These are phyloP conservation scores for Drosophila ambigua DNA, from an alignment of 1,140 invertebrate genomes.

Conservation along the genomic window DNA sequence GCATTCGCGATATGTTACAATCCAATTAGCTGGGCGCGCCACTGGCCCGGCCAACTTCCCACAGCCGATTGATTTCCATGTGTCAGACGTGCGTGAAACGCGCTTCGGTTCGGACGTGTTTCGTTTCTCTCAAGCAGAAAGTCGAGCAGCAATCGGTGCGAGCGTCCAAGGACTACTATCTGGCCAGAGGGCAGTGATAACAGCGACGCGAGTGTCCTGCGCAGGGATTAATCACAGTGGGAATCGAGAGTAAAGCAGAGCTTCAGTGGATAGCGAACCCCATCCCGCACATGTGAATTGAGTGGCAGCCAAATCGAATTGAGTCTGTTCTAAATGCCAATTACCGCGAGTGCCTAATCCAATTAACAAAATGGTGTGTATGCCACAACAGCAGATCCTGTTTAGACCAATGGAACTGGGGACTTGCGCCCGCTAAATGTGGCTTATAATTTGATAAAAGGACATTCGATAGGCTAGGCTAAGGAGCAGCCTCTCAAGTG, in stretches of 20 bases:
- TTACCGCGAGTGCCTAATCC: slow-evolving; percentile 61
- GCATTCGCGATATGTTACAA: slow-evolving; percentile 75
- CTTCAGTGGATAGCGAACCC: slow-evolving; percentile 6
- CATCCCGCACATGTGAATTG: neutral
- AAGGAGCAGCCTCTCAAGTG: slow-evolving; percentile 52
- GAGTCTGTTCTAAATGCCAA: slow-evolving; percentile 65
- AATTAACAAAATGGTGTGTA: slow-evolving; percentile 79
- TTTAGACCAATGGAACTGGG: neutral
- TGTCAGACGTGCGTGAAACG: slow-evolving; percentile 74
- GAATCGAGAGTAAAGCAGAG: neutral
- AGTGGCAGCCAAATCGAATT: slow-evolving; percentile 37
- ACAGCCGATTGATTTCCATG: slow-evolving; percentile 68
- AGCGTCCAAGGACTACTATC: slow-evolving; percentile 8
- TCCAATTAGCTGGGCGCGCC: slow-evolving; percentile 75
- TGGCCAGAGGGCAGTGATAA: slow-evolving; percentile 1
- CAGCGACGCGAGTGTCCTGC: slow-evolving; percentile 33
- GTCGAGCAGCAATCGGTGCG: neutral
- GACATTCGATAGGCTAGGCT: slow-evolving; percentile 41
- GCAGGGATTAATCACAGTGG: slow-evolving; percentile 5
- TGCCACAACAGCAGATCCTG: slow-evolving; percentile 18
- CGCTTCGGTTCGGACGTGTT: slow-evolving; percentile 81
- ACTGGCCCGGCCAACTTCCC: slow-evolving; percentile 33
- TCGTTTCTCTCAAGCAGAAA: slow-evolving; percentile 2
- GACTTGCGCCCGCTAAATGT: too few relatives aligned
- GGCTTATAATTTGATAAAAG: slow-evolving; percentile 10